Evolutionary conservation across 2,888 invertebrate species (phyloP), one percentile per base, ranked within the genome.

Genomic region (Ormyrus labotus): DNA sequence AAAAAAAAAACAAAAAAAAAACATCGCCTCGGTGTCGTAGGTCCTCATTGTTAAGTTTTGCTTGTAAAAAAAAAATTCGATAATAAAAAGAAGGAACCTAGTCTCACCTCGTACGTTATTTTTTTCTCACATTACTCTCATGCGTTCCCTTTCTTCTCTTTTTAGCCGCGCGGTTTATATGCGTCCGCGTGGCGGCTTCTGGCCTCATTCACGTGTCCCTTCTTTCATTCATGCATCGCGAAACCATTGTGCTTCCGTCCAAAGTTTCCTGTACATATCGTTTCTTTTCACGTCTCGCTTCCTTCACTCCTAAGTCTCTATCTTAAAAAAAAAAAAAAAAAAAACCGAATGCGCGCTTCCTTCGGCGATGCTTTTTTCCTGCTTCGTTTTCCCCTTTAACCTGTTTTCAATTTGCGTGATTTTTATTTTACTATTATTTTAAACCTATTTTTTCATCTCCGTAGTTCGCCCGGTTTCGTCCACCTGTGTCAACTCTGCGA

Each of bases 231-330:
- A 68, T 73, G 55, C 68, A 79, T 79, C 85, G 84, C 84, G 80
- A 84, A 83, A 84, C 84, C 83, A 84, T 83, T 84, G 84, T 83
- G 77, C 67, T 83, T 79, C 82, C 84, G 83, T 81, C 83, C 81
- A 82, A 82, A 83, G 82, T 84, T 84, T 83, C 84, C 84, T 83
- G 83, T 83, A 82, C 83, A 81, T 77, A 81, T 81, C 82, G 60
- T 60, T 79, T 83, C 82, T 73, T 78, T 81, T 71, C 67, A 48
- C n/a, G 70, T 68, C 64, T 69, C 70, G 71, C 45, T 67, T 63
- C 50, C 53, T 78, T 19, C 19, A 19, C 63, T 48, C 65, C 47
- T 58, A 34, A 58, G 50, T 19, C 63, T 7, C 75, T 67, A 58
- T 47, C 68, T 53, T 67, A 60, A 61, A 60, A 61, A 58, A 61